Base-by-base conservation (phyloP, 2,888 invertebrate genomes). In the Acheta domesticus region DNA sequence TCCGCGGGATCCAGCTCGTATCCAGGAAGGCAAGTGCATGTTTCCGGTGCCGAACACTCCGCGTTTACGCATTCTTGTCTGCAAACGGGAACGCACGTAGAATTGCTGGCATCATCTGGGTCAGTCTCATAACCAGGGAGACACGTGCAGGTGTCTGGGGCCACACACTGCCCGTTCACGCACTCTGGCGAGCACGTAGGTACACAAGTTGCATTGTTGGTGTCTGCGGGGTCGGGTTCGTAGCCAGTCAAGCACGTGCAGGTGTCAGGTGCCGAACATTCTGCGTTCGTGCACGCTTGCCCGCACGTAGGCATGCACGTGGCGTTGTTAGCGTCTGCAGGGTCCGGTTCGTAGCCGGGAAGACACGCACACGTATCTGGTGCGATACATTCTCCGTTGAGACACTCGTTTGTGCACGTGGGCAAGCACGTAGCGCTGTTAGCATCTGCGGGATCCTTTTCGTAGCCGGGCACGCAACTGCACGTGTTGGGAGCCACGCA, bases 321-420 rank as follows among this genome's bases (percentile, higher is more conserved):
- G 62, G 62, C 14, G 62, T 62, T 62, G 62, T 14, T 62, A 5
- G 62, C n/a, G 5, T 62, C 62, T 62, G 14, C 62, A 62, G 62
- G 62, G 62, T 62, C 62, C 16, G n/a, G 62, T 79, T 87, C 87
- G 80, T 84, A 88, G 11, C 89, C 89, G 3, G 85, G 84, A 82
- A 87, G 86, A 83, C 92, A 92, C 2, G 86, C 86, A 84, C 92
- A 92, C 48, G 87, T 86, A 80, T 90, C 89, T 0, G 89, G 89
- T 0, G 87, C 89, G 0, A 89, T 85, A 82, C 91, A 87, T 80
- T 86, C 83, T 0, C 89, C 90, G 83, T 90, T 88, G 16, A 83
- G 83, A 80, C 88, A 88, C 2, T 84, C 81, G 2, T 78, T 75
- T 12, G 74, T 74, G 21, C 81, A 82, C 21, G 77, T 77, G 2